Conservation (phyloP, 1,140 invertebrate genomes). For the Zaprionus gabonicus region DNA sequence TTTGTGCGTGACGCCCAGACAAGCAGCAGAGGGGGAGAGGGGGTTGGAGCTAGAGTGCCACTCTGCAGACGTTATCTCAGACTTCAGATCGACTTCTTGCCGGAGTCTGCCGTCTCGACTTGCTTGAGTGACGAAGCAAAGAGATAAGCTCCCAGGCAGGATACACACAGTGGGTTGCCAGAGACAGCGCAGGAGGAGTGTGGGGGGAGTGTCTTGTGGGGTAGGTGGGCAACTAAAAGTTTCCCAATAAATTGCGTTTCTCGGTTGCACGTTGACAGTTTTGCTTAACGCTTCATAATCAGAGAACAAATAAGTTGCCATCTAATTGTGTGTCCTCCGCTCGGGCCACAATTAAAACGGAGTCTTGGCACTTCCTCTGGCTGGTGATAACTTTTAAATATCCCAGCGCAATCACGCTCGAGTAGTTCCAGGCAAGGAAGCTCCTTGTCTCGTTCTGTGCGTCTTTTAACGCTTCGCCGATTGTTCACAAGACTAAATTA, state of each 20-base stretch:
- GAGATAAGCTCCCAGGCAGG: constrained; percentile 69
- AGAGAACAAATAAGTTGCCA: constrained; percentile 84
- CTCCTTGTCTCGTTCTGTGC: constrained; percentile 5
- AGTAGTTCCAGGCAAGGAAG: constrained; percentile 50
- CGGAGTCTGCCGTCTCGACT: constrained; percentile 50
- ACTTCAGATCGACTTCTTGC: constrained; percentile 76
- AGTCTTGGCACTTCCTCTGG: constrained; percentile 40
- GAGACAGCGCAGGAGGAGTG: background rate
- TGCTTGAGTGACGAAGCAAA: constrained; percentile 77
- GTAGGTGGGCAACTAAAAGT: constrained; percentile 50
- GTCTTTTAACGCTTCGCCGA: constrained; percentile 78
- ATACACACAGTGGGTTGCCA: constrained; percentile 13
- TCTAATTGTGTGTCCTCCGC: constrained; percentile 72
- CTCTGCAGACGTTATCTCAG: constrained; percentile 67
- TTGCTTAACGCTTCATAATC: constrained; percentile 84
- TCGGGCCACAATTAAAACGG: constrained; percentile 60
- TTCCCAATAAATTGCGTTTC: constrained; percentile 83
- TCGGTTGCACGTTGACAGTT: constrained; percentile 83
- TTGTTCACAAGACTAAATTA: constrained; percentile 81
- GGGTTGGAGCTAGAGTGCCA: constrained; percentile 32
- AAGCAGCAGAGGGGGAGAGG: background rate
- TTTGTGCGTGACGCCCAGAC: constrained; percentile 79
- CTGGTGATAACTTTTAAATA: constrained; percentile 55
- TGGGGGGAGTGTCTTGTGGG: background rate
- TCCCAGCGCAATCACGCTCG: constrained; percentile 48